Base-by-base conservation (phyloP, 2,797 vertebrate genomes). In the Scleropages formosus region DNA sequence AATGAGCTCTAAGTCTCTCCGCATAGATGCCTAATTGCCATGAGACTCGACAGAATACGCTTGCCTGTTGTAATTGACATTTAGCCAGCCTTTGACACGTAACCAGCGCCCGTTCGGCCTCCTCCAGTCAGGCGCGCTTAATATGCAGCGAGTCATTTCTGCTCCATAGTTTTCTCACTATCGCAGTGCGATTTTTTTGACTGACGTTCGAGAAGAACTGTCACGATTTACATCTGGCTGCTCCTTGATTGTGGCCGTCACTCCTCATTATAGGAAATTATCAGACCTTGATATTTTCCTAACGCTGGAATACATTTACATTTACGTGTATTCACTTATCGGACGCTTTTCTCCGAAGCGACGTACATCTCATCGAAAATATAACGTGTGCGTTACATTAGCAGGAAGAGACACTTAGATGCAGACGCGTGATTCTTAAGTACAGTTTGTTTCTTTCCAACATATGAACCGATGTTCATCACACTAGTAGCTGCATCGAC, bases 31-130 rank as follows among this genome's bases (percentile, higher is more conserved):
- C 26, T 39, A 59, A 58, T 71, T 71, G 56, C 49, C 20, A 53
- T 11, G 69, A 58, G 68, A 26, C 27, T 26, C 31, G 26, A 24
- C 68, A 58, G 47, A 71, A 56, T 56, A 8, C 49, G 47, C 16
- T 31, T 13, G 47, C 68, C 56, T 16, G 49, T 31, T 56, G 47
- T n/a, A 56, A 20, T 22, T 71, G 68, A 71, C 68, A 71, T 27
- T 53, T 71, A 11, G 51, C 26, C 31, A 56, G 68, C 68, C 68
- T n/a, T 51, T 71, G 24, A 72, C 70, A 44, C 59, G 26, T 16
- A 72, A 70, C 56, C 56, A 16, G 70, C 15, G n/a, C 2, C 7
- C 11, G 73, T 31, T 26, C 24, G 6, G 26, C 69, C 39, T 60
- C 22, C 22, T 64, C 10, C 62, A 1, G 22, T 64, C 58, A 60